phyloP scores from a whole-genome alignment of 2,113 vertebrate species.

The Dicrurus megarhynchus region DNA sequence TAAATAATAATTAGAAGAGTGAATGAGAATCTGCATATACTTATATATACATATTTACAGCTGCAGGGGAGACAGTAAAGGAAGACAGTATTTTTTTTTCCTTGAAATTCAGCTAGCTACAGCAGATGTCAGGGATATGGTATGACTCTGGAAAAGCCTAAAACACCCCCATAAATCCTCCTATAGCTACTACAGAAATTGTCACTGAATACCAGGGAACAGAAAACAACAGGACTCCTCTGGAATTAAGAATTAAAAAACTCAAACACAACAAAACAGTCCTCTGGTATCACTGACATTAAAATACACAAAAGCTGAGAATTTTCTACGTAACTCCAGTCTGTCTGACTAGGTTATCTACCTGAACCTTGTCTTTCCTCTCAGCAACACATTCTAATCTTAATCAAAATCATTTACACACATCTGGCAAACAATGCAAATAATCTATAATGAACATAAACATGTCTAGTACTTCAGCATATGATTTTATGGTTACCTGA shows the following conservation, averaged over 20 bases:
- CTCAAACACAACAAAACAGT: not conserved
- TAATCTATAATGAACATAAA: not conserved
- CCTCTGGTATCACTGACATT: not conserved
- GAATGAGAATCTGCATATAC: not conserved
- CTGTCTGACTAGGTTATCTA: not conserved
- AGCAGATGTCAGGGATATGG: not conserved
- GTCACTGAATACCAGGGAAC: not conserved
- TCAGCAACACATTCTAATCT: not conserved
- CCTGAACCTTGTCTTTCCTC: not conserved
- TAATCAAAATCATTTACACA: not conserved
- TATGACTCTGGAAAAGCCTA: not conserved
- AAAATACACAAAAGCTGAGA: not conserved
- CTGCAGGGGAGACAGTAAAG: not conserved
- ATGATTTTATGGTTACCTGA: not conserved
- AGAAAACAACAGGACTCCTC: not conserved
- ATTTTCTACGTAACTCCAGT: not conserved
- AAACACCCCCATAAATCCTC: not conserved
- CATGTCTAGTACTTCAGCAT: not conserved
- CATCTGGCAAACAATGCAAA: not conserved
- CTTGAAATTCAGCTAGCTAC: not conserved
- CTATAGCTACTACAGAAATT: not conserved
- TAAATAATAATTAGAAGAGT: not conserved
- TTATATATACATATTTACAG: not conserved
- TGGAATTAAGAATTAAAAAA: not conserved
- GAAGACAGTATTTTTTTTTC: not conserved